Conservation (phyloP, 2,113 vertebrate genomes). For the Poeciliopsis prolifica region DNA sequence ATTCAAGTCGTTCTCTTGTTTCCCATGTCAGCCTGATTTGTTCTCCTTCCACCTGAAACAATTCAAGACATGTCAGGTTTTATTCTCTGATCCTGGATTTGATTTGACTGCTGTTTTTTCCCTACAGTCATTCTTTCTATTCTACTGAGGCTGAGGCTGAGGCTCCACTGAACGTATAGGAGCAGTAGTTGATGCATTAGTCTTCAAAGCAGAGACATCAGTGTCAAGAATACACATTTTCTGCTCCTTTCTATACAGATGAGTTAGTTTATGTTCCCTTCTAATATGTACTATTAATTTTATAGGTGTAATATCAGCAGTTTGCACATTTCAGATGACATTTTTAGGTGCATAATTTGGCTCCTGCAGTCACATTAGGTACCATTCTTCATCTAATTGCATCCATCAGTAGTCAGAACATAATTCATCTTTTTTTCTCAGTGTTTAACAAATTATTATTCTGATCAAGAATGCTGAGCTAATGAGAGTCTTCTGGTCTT, state of each 20-base stretch:
- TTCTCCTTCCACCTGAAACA: too few species aligned
- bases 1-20: too few species aligned
- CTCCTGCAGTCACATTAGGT: conserved; percentile 9
- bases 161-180: neutral
- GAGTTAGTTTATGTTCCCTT: neutral
- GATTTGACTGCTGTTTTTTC: neutral
- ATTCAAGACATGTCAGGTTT: too few species aligned
- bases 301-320: neutral
- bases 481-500: conserved; percentile 10
- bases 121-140: neutral
- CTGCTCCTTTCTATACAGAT: too few species aligned
- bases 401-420: conserved; percentile 21
- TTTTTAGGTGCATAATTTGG: neutral
- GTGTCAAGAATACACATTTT: too few species aligned
- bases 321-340: neutral
- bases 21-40: too few species aligned
- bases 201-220: too few species aligned
- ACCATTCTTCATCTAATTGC: conserved; percentile 13
- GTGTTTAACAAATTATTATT: conserved; percentile 18
- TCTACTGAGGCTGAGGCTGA: too few species aligned
- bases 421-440: neutral
- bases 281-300: neutral
- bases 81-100: too few species aligned
- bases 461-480: conserved; percentile 32
- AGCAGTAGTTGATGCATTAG: too few species aligned